These are phyloP conservation scores for Dromiciops gliroides DNA, from an alignment of 2,113 vertebrate species.

Conservation along the genomic window DNA sequence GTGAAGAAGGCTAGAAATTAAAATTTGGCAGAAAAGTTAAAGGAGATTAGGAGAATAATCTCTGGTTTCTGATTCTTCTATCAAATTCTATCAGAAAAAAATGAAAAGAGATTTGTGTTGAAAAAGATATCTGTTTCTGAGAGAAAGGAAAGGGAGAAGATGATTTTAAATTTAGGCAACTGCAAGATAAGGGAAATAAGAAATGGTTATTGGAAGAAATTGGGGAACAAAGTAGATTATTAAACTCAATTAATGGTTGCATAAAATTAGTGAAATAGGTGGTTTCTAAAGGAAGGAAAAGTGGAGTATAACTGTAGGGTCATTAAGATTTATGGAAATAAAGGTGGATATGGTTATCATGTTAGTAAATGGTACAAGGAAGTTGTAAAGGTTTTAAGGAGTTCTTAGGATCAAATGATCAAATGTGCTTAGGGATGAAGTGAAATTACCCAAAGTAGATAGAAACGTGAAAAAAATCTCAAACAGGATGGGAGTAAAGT, in stretches of 20 bases:
- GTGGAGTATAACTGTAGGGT: background rate
- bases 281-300: background rate
- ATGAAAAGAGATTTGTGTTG: background rate
- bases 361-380: background rate
- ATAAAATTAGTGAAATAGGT: background rate
- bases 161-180: background rate
- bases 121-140: background rate
- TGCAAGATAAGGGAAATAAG: background rate
- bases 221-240: background rate
- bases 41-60: background rate
- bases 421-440: background rate
- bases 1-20: background rate
- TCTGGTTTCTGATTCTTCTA: background rate
- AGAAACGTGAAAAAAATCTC: background rate
- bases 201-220: background rate
- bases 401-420: background rate
- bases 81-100: background rate
- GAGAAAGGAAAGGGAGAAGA: background rate
- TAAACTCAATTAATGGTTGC: background rate
- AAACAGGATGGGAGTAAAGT: background rate
- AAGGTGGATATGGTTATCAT: background rate
- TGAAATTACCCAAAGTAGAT: background rate
- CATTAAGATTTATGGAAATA: background rate
- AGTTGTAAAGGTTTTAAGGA: background rate
- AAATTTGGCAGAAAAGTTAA: background rate